phyloP scores from a whole-genome alignment of 2,797 vertebrate species.

The Todus mexicanus region DNA sequence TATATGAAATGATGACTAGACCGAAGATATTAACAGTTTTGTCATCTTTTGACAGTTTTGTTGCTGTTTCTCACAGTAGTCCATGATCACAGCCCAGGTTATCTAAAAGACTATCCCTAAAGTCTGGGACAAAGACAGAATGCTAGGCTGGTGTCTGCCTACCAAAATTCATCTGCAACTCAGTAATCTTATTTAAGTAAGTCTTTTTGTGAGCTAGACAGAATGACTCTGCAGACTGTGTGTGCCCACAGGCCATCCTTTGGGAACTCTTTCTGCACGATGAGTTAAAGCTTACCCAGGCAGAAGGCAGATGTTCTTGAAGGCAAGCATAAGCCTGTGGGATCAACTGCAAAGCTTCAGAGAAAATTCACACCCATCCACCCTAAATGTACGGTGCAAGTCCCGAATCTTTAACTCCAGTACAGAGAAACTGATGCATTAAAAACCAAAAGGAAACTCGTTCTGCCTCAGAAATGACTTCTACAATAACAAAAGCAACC shows the following conservation, averaged over 20 bases:
- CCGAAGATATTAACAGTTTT: not conserved
- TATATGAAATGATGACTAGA: not conserved
- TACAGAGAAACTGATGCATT: rapidly evolving
- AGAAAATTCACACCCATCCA: not conserved
- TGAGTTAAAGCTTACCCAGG: not conserved
- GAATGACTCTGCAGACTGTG: not conserved
- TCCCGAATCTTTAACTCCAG: not conserved
- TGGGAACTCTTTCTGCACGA: not conserved
- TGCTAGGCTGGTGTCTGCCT: not conserved
- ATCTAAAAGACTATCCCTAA: not conserved
- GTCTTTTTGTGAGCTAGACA: not conserved
- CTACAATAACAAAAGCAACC: not conserved
- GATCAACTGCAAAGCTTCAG: not conserved
- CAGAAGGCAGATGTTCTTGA: conserved; percentile 22
- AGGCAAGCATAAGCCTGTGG: not conserved
- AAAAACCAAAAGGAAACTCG: not conserved
- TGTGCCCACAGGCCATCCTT: not conserved
- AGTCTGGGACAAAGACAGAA: not conserved
- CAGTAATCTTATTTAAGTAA: not conserved
- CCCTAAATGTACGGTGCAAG: not conserved
- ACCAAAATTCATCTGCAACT: not conserved
- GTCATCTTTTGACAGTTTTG: not conserved
- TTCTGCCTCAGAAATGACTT: not conserved
- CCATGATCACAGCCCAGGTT: not conserved
- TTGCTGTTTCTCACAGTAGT: not conserved